These are phyloP conservation scores for Smittia aterrima DNA, from an alignment of 2,888 invertebrate genomes.

Conservation along the genomic window DNA sequence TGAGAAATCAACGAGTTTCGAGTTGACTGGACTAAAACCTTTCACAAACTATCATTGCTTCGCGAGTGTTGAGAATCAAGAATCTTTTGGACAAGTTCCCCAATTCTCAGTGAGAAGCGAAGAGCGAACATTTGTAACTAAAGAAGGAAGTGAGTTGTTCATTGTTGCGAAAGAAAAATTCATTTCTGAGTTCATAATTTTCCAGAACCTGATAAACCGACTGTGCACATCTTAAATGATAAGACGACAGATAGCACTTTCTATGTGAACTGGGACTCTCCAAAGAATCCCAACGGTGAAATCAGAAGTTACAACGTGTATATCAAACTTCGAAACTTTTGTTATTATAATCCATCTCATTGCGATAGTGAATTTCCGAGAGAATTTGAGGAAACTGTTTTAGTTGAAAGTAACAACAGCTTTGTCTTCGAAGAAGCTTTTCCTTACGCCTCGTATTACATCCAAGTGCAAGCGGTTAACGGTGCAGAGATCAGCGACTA, in stretches of 20 bases:
- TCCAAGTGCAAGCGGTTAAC: background rate
- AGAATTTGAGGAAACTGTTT: too few species aligned
- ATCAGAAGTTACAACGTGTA: slow-evolving; percentile 49
- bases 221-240: background rate
- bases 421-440: background rate
- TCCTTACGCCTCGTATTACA: background rate
- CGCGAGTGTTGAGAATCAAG: background rate
- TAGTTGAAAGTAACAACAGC: too few species aligned
- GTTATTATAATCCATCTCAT: background rate
- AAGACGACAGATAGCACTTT: background rate
- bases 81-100: too few species aligned
- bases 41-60: background rate
- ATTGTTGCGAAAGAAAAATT: background rate
- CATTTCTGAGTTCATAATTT: background rate
- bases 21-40: background rate
- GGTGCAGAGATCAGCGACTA: background rate
- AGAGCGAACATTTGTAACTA: background rate
- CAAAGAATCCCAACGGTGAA: slow-evolving; percentile 48
- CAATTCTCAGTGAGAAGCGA: background rate
- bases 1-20: background rate
- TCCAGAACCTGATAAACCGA: background rate
- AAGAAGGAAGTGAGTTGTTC: background rate
- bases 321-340: slow-evolving; percentile 43
- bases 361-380: too few species aligned
- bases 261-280: slow-evolving; percentile 47